phyloP scores from a whole-genome alignment of 2,797 vertebrate species.

The Gallinago nigripennis region DNA sequence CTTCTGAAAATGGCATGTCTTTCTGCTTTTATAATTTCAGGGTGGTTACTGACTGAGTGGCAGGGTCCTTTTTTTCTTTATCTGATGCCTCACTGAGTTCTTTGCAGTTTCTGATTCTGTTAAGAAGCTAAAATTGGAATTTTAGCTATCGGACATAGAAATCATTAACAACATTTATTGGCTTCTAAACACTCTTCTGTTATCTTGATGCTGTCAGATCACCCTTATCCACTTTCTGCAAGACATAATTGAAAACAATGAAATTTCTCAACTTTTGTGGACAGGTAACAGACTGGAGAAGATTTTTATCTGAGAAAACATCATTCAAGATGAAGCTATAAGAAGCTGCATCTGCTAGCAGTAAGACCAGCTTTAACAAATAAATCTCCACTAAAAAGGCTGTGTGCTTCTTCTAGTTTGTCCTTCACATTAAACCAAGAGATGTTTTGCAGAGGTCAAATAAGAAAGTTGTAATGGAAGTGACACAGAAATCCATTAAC shows the following conservation, averaged over 20 bases:
- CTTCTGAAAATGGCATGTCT: neutral
- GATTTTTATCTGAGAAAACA: constrained; percentile 30
- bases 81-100: constrained; percentile 1
- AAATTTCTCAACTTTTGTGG: constrained; percentile 6
- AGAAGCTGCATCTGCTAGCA: neutral
- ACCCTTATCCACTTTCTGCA: neutral
- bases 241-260: constrained; percentile 53
- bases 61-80: neutral
- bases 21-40: neutral
- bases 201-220: constrained; percentile 39
- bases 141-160: constrained; percentile 34
- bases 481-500: neutral
- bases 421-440: neutral
- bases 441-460: neutral
- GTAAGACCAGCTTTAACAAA: neutral
- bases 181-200: constrained; percentile 14
- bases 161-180: constrained; percentile 48
- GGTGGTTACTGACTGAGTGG: constrained; percentile 7
- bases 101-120: neutral
- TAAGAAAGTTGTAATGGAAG: neutral
- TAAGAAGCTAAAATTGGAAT: constrained; percentile 31
- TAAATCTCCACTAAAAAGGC: neutral
- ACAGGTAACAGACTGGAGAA: constrained; percentile 8
- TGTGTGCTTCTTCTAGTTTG: neutral
- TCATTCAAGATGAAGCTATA: neutral